Evolutionary conservation across 2,888 invertebrate species (phyloP).

Genomic region (Patella depressa): DNA sequence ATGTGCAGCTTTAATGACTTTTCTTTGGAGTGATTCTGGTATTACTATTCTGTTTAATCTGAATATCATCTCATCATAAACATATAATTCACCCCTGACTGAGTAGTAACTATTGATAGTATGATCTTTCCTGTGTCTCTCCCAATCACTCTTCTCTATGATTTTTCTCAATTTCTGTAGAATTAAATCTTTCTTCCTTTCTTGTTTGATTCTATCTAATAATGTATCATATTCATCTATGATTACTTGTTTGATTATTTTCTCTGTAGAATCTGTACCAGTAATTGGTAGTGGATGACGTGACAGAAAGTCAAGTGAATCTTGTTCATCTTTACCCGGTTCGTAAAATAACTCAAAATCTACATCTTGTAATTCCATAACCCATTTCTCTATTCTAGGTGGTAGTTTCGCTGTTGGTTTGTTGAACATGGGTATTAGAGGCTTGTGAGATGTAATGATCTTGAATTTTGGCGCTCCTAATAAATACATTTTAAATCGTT

Average conservation of each 20-base stretch:
- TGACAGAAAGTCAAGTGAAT: conserved; percentile 16
- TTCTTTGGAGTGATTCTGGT: conserved; percentile 17
- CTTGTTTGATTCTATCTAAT: conserved; percentile 20
- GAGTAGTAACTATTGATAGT: conserved; percentile 13
- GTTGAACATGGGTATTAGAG: conserved; percentile 14
- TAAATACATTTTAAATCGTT: conserved; percentile 29
- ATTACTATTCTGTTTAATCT: conserved; percentile 18
- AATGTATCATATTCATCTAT: conserved; percentile 20
- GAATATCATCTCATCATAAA: conserved; percentile 16
- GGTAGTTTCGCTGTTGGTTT: conserved; percentile 14
- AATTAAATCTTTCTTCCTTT: conserved; percentile 18
- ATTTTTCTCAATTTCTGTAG: conserved; percentile 11
- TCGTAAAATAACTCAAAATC: conserved; percentile 25
- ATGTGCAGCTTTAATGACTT: conserved; percentile 20
- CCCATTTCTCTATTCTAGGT: conserved; percentile 27
- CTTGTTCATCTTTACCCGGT: conserved; percentile 13
- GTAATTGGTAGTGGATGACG: conserved; percentile 21
- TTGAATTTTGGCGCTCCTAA: conserved; percentile 34
- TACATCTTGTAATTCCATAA: conserved; percentile 27
- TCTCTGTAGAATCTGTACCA: conserved; percentile 25
- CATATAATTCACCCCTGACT: conserved; percentile 12
- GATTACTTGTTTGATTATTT: conserved; percentile 10
- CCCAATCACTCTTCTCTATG: conserved; percentile 15
- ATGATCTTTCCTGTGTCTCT: conserved; percentile 16
- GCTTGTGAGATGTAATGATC: conserved; percentile 32